Base-by-base conservation (phyloP, 2,888 invertebrate genomes). In the Microdon myrmicae region DNA sequence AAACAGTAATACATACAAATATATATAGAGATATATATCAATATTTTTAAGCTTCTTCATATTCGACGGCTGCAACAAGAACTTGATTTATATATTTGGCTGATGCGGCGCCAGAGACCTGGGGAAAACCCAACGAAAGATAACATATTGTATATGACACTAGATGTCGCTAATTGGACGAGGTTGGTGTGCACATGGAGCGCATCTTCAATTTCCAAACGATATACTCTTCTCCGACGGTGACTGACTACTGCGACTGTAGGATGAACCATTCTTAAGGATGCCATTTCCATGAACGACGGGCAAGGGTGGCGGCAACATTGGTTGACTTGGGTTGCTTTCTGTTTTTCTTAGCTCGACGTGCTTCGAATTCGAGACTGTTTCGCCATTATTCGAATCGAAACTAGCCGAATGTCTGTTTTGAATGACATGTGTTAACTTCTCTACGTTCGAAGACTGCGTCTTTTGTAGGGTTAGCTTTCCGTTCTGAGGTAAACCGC, bases 231-330 rank as follows among this genome's bases (percentile, higher is more conserved):
- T 79, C 28, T 79, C 78, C 17, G 68, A 54, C 2, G 70, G 69
- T 14, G 71, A 71, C 54, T 68, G 71, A 38, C 53, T 71, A 34
- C 55, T 69, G 53, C 71, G 66, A 25, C 37, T 59, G 29, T 67
- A 70, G 41, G 69, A 69, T 13, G 51, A 61, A 56, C 77, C 75
- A 51, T 77, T 83, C 74, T 84, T 84, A 41, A 84, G 73, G 67
- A 84, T 84, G 12, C 84, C 83, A 73, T 80, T 83, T 6, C 59
- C 61, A 12, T 43, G 59, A 32, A 31, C 44, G 7, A 54, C 12
- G 5, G 51, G 35, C 14, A 32, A 26, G 9, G 75, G 19, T 17
- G 7, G 34, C 28, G 4, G 22, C 31, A 10, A 12, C 9, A 6
- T 14, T 4, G 44, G 29, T 23, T 38, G 32, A 8, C 38, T 39